Evolutionary conservation across 53 echinoderm and acorn worm genomes (phyloP).

Genomic region (Pentamera pediparva): DNA sequence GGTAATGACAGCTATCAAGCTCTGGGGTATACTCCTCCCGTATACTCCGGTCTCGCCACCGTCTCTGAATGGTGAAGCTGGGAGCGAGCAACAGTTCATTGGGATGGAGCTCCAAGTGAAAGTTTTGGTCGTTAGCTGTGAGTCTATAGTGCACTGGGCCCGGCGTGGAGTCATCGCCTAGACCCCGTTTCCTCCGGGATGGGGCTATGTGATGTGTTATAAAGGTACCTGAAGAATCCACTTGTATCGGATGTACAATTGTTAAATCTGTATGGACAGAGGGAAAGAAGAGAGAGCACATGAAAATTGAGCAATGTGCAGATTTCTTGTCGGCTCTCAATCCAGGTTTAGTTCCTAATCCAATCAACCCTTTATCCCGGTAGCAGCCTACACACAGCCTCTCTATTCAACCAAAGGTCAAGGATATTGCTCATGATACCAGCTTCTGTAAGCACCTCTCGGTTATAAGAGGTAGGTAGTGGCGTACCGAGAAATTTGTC

Average conservation of each 20-base stretch:
- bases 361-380: no score
- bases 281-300: not conserved
- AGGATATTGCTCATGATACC: no score
- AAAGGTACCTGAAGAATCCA: constrained; percentile 56
- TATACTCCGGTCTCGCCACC: constrained; percentile 45
- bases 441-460: no score
- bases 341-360: no score
- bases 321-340: no score
- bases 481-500: no score
- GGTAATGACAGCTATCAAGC: constrained; percentile 75
- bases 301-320: no score
- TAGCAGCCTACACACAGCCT: no score
- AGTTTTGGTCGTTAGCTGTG: constrained; percentile 60
- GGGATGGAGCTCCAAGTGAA: constrained; percentile 65
- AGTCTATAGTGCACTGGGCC: constrained; percentile 53
- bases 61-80: constrained; percentile 62
- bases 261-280: constrained; percentile 63
- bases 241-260: constrained; percentile 71
- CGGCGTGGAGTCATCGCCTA: not conserved
- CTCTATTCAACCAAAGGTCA: no score
- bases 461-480: no score
- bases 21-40: constrained; percentile 62
- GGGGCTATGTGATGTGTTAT: constrained; percentile 73
- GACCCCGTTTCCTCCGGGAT: constrained; percentile 50
- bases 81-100: constrained; percentile 80